Evolutionary conservation across 2,888 invertebrate species (phyloP), one percentile per base, ranked within the genome.

Genomic region (Apotomis capreana): DNA sequence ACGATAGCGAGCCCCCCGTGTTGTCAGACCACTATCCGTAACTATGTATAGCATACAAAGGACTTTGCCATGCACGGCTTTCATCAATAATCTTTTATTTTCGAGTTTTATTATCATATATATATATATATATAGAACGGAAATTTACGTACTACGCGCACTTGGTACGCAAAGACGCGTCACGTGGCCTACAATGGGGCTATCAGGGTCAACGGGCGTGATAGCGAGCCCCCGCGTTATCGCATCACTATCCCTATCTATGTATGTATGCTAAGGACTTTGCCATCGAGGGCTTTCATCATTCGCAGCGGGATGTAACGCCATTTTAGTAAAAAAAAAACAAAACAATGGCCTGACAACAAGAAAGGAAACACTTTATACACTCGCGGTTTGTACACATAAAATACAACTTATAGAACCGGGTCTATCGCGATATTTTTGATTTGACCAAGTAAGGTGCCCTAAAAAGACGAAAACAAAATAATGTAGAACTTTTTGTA

Each of bases 171-270:
- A 46, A 60, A 26, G 26, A 26, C 26, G 26, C 26, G 26, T 26
- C 26, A 26, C 15, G 49, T 36, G 61, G 79, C 83, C 87, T 83
- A 83, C 83, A 80, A 78, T 68, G 71, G 70, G 84, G 83, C 83
- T 84, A 85, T 85, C 86, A 12, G 58, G 76, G 77, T 77, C 78
- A 76, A 74, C 67, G 75, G 63, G 76, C 76, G 60, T 12, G 69
- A 65, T 69, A 59, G 15, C 12, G 51, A 40, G 51, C 26, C 49
- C 40, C 59, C 15, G 55, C 44, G 46, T 64, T 64, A 64, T 54
- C 62, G n/a, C 3, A 36, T 5, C 13, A 52, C 51, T 9, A 13
- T 58, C n/a, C 6, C 3, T 36, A 58, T 58, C 36, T 5, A 57
- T 37, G 57, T 36, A 9, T 36, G 12, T 37, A 37, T 37, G 26